Percentiles rank a stretch among this genome's conserved stretches.
Evolutionary conservation across 1,140 invertebrate genomes (phyloP).

Genomic region (Cydia strobilella): DNA sequence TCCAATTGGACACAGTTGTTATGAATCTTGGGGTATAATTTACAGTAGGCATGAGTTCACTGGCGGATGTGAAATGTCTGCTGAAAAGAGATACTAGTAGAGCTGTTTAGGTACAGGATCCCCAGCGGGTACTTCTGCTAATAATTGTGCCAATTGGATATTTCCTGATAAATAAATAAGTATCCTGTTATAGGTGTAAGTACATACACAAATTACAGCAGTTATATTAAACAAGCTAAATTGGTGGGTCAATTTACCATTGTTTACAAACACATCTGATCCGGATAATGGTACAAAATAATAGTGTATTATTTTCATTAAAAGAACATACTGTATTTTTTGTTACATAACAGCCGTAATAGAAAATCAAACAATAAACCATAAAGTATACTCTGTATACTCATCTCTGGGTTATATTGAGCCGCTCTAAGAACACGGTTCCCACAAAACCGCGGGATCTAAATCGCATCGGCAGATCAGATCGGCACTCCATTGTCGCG

Average conservation of each 20-base stretch:
- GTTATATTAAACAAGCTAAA: too few relatives aligned
- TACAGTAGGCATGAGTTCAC: neutral
- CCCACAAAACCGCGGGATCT: constrained; percentile 9
- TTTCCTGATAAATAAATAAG: neutral
- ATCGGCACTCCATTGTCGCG: constrained; percentile 19
- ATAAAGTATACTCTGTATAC: neutral
- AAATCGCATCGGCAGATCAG: constrained; percentile 20
- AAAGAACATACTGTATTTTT: neutral
- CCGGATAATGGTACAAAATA: too few relatives aligned
- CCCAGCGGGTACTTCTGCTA: neutral
- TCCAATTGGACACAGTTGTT: neutral
- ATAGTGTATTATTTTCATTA: neutral
- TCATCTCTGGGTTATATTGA: constrained; percentile 2
- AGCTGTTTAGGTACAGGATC: neutral
- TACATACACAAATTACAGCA: too few relatives aligned
- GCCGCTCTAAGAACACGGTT: constrained; percentile 21
- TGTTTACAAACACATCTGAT: too few relatives aligned
- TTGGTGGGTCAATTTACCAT: too few relatives aligned
- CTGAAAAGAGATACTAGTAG: neutral
- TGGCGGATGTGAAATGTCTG: neutral
- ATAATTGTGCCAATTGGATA: neutral
- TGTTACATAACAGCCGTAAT: neutral
- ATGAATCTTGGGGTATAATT: neutral
- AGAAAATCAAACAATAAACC: neutral
- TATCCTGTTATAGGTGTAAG: too few relatives aligned